phyloP scores from a whole-genome alignment of 2,888 invertebrate genomes.

The Eulithis prunata region DNA sequence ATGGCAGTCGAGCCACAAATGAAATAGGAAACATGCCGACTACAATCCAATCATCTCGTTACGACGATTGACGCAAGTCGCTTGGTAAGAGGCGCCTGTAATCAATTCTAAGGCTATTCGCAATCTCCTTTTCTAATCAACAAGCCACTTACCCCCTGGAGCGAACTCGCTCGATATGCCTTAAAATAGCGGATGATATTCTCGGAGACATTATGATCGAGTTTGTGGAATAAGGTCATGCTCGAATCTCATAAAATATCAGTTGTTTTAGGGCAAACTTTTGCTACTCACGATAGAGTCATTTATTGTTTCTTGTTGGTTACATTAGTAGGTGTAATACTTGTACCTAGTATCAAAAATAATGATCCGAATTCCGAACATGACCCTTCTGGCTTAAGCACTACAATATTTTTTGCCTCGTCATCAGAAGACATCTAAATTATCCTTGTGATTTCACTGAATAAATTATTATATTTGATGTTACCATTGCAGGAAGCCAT shows the following conservation, averaged over 20 bases:
- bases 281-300: not conserved
- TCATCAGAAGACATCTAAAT: no score
- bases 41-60: slow-evolving; percentile 29
- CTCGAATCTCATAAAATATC: not conserved
- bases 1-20: slow-evolving; percentile 3
- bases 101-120: slow-evolving; percentile 23
- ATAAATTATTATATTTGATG: no score
- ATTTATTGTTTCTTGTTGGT: no score
- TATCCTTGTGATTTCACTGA: no score
- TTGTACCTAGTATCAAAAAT: no score
- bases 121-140: slow-evolving; percentile 21
- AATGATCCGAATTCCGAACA: no score
- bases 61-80: slow-evolving; percentile 25
- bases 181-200: slow-evolving; percentile 9
- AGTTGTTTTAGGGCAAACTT: no score
- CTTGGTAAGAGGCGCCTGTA: slow-evolving; percentile 12
- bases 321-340: no score
- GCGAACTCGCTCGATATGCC: slow-evolving; percentile 7
- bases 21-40: slow-evolving; percentile 13
- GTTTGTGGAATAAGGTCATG: slow-evolving; percentile 14
- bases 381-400: no score
- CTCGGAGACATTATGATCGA: slow-evolving; percentile 7
- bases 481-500: no score
- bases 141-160: slow-evolving; percentile 14
- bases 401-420: no score